phyloP scores from a whole-genome alignment of 2,888 invertebrate genomes.

The Agriotes lineatus region DNA sequence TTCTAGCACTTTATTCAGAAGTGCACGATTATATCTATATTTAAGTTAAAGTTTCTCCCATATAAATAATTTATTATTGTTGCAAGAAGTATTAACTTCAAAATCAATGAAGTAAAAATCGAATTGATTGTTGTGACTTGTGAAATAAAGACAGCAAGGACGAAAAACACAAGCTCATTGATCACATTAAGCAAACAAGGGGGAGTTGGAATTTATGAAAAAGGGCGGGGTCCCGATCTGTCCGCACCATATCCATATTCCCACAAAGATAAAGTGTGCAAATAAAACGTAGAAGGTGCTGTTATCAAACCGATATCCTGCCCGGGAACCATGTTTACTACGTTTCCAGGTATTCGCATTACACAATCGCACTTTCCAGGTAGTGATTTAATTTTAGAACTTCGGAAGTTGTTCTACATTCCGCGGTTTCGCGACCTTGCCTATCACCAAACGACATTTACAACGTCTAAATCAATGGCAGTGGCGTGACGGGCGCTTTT shows the following conservation, averaged over 20 bases:
- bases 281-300: conserved; percentile 24
- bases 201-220: conserved; percentile 30
- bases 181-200: conserved; percentile 22
- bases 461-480: conserved; percentile 6
- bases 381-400: neutral
- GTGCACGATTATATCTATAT: too few relatives aligned
- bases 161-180: conserved; percentile 14
- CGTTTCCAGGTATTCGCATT: conserved; percentile 23
- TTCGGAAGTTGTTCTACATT: conserved; percentile 41
- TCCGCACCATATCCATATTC: conserved; percentile 26
- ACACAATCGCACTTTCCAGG: conserved; percentile 8
- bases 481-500: neutral
- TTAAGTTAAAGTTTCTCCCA: too few relatives aligned
- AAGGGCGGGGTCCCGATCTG: conserved; percentile 31
- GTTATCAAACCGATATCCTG: conserved; percentile 27
- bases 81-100: too few relatives aligned
- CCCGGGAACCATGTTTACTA: conserved; percentile 8
- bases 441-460: conserved; percentile 22
- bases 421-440: conserved; percentile 35
- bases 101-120: too few relatives aligned
- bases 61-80: too few relatives aligned
- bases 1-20: too few relatives aligned
- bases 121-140: too few relatives aligned
- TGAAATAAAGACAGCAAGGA: neutral
- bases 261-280: conserved; percentile 33